Conservation (phyloP, 1,140 invertebrate species). For the Drosophila nebulosa region DNA sequence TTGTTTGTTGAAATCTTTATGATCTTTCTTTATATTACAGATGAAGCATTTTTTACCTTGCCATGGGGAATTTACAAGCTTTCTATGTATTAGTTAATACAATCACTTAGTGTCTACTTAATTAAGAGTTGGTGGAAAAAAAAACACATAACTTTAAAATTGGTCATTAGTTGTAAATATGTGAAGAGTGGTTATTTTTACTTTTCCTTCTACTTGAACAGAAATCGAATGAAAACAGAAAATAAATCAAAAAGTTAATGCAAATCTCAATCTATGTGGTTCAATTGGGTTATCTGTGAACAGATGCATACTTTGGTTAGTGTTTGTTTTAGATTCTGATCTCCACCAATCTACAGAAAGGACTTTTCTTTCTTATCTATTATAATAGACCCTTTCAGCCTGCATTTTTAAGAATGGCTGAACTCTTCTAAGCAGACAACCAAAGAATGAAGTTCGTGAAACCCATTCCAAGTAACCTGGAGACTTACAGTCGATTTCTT, state of each 20-base stretch:
- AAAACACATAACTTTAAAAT: constrained; percentile 66
- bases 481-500: constrained; percentile 18
- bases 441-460: not conserved
- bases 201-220: not conserved
- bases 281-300: not conserved
- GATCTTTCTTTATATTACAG: constrained; percentile 63
- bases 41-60: constrained; percentile 60
- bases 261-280: not conserved
- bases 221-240: not conserved
- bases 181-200: constrained; percentile 6
- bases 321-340: too few relatives aligned
- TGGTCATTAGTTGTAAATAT: constrained; percentile 67
- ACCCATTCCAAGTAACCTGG: not conserved
- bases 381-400: too few relatives aligned
- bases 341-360: not conserved
- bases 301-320: too few relatives aligned
- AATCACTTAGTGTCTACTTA: constrained; percentile 39
- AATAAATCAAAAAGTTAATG: not conserved
- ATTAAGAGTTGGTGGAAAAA: constrained; percentile 41
- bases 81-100: constrained; percentile 37
- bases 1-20: constrained; percentile 56
- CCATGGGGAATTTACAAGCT: constrained; percentile 72
- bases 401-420: too few relatives aligned
- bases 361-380: too few relatives aligned
- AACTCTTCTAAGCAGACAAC: too few relatives aligned